A percentile compares a stretch with the other conserved stretches of the same genome.
Evolutionary conservation across 2,797 vertebrate genomes (phyloP).

Genomic region (Sebastes trivittatus): DNA sequence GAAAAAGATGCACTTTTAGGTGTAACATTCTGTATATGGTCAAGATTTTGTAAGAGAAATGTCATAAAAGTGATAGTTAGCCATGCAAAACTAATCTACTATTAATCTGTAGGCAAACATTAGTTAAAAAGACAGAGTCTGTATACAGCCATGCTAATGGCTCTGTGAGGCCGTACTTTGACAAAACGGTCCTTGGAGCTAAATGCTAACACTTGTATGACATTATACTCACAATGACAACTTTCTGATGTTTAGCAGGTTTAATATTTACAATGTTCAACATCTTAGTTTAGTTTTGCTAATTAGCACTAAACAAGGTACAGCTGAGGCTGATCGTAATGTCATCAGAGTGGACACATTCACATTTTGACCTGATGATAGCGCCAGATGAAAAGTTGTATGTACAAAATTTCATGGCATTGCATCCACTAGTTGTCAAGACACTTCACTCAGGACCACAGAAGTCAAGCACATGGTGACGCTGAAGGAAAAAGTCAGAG

Average conservation of each 20-base stretch:
- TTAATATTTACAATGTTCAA: neutral
- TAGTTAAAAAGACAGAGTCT: neutral
- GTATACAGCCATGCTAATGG: too few relatives aligned
- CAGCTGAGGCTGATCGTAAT: neutral
- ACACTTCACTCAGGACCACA: neutral
- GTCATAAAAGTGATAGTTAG: neutral
- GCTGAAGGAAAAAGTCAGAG: neutral
- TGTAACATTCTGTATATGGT: too few relatives aligned
- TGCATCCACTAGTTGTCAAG: neutral
- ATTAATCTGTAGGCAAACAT: neutral
- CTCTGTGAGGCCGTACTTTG: too few relatives aligned
- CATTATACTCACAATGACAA: neutral
- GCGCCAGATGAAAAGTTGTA: too few relatives aligned
- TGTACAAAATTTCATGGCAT: neutral
- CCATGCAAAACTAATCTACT: neutral
- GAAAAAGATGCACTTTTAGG: too few relatives aligned
- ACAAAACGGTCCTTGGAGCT: too few relatives aligned
- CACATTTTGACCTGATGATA: too few relatives aligned
- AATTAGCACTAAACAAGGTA: neutral
- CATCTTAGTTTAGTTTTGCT: neutral
- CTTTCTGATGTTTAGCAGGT: neutral
- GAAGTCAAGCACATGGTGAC: neutral
- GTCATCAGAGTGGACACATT: too few relatives aligned
- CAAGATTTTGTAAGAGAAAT: neutral
- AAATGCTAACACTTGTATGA: too few relatives aligned